These are phyloP conservation scores for Drosophila mauritiana DNA, from an alignment of 1,140 invertebrate genomes.

Conservation along the genomic window DNA sequence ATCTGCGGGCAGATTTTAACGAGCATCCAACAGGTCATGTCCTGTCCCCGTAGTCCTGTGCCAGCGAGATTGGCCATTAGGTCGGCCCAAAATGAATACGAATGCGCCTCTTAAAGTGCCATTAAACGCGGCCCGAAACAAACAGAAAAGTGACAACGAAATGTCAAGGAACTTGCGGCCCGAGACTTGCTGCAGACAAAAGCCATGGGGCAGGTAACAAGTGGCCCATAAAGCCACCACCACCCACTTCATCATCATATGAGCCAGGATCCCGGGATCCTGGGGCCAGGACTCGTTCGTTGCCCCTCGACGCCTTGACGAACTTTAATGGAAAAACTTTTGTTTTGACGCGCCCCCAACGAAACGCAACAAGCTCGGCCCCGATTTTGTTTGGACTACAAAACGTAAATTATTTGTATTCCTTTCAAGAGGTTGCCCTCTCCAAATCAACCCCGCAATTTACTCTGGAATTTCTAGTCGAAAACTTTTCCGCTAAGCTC, in stretches of 20 bases:
- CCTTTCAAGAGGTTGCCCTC: constrained; percentile 36
- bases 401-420: constrained; percentile 60
- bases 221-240: constrained; percentile 64
- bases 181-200: constrained; percentile 40
- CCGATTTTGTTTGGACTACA: constrained; percentile 55
- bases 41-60: neutral
- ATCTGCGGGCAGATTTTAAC: constrained; percentile 48
- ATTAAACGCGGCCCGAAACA: constrained; percentile 56
- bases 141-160: constrained; percentile 50
- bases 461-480: constrained; percentile 13
- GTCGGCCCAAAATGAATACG: constrained; percentile 63
- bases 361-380: constrained; percentile 51
- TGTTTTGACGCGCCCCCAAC: constrained; percentile 69
- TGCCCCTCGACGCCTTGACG: constrained; percentile 18
- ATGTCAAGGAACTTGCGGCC: constrained; percentile 56
- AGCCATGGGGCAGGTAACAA: constrained; percentile 66
- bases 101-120: constrained; percentile 64
- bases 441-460: neutral
- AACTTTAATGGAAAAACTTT: constrained; percentile 83
- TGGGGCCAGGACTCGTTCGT: constrained; percentile 16
- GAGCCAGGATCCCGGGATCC: neutral
- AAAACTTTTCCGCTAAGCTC: constrained; percentile 35
- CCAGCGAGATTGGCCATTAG: constrained; percentile 44
- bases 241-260: constrained; percentile 55
- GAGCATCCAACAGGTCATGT: constrained; percentile 33